Evolutionary conservation across 2,888 invertebrate species (phyloP), one percentile per base, ranked within the genome.

Genomic region (Epistrophe eligans): DNA sequence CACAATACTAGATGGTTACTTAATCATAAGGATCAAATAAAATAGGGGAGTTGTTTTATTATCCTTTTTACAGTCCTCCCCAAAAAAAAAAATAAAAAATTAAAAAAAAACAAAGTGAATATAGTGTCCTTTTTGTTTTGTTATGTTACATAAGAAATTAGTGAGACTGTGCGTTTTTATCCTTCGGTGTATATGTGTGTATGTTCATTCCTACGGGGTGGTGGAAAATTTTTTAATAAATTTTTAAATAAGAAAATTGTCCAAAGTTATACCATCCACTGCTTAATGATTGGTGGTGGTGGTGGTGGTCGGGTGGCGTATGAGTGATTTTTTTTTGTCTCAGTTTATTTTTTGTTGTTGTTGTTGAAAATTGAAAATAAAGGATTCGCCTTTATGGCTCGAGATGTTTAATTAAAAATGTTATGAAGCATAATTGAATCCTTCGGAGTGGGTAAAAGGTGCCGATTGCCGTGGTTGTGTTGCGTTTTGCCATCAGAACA

Each of bases 381-480:
- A 81, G 60, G 66, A 84, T 81, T 81, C 50, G 76, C 55, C 66
- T 52, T 79, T 52, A 84, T 81, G 72, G 58, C 67, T 17, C 60
- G 67, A 55, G 35, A 73, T 82, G 82, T 77, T 85, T 85, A 73
- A 82, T 85, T 85, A 82, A 85, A 82, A 85, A 82, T 82, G 82
- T 77, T 77, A 82, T 85, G 85, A 85, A 82, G 74, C 85, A 77
- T 82, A 77, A 82, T 85, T 85, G 77, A 85, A 85, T 77, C 15
- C 8, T n/a, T 52, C 43, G 13, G 67, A 48, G 66, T 55, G 72
- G 57, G 45, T 62, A 40, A 45, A 43, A 60, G 43, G 50, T 52
- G 17, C 15, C 43, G 32, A 50, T 32, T 11, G 64, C 50, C 24
- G 70, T 67, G 48, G 70, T 79, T 24, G 73, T 55, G 52, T 40